Base-by-base conservation (phyloP, 1,140 invertebrate species). In the Xylocopa sonorina region DNA sequence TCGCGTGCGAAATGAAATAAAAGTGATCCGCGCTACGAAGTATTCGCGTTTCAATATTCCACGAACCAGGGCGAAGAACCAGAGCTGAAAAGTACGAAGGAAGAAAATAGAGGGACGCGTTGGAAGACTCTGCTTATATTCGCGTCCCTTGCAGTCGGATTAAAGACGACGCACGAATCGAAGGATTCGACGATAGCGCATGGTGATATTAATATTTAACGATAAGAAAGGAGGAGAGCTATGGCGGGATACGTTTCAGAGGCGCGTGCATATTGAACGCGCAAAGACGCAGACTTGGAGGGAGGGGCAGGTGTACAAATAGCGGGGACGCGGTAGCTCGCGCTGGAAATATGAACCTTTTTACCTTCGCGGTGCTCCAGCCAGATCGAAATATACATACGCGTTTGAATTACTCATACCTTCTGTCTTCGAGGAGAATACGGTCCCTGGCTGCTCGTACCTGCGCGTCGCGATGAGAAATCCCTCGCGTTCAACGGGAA, bases 131-230 rank as follows among this genome's bases (percentile, higher is more conserved):
- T 32, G 21, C 16, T 34, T 67, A 60, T 60, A 21, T 32, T 34
- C 38, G 43, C 51, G 43, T 53, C 29, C 43, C 62, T 53, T 29
- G 18, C 7, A 10, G 38, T 24, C 10, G 38, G 62, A 43, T 46
- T 34, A 18, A 21, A 60, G 57, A 1, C 32, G 10, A 57, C 46
- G 32, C 51, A 12, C 9, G 73, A 24, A 46, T 57, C 64, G 18
- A 16, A 34, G n/a, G 29, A 50, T 43, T n/a, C 63, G 27, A 14
- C n/a, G 57, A 38, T 21, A 46, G 27, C 41, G 6, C 34, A 51
- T 43, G 63, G n/a, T 57, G n/a, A 32, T 77, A 77, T 77, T 68
- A 77, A 77, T 77, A 77, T 77, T 77, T 77, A 77, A 77, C 58
- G 68, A 77, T 68, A 24, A 64, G 24, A n/a, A 67, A 76, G 53